These are phyloP conservation scores for Epizoanthus stellaris DNA, from an alignment of 92 coral and sea anemone species.

Conservation along the genomic window DNA sequence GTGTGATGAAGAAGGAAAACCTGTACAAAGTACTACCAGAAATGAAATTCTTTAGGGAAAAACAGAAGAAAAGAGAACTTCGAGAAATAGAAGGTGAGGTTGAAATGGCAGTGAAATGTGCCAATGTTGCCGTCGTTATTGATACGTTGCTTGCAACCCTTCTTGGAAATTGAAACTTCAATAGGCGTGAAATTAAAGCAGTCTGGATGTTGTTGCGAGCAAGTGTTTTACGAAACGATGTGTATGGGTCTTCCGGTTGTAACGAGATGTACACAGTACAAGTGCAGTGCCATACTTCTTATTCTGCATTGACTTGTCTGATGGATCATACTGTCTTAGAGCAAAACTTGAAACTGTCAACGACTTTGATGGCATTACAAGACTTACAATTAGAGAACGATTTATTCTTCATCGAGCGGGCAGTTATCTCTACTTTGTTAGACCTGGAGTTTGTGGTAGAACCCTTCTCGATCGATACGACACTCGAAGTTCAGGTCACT, in stretches of 20 bases:
- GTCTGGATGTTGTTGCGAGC: not conserved
- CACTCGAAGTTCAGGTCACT: not conserved
- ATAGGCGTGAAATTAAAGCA: not conserved
- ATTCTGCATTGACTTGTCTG: too few species aligned
- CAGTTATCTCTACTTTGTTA: not conserved
- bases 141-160: slow-evolving; percentile 6
- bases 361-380: too few species aligned
- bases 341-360: too few species aligned
- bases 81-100: not conserved
- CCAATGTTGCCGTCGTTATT: slow-evolving; percentile 1
- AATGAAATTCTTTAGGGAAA: not conserved
- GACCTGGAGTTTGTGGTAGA: slow-evolving; percentile 5
- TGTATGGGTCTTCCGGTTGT: not conserved
- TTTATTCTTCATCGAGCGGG: too few species aligned
- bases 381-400: too few species aligned
- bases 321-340: too few species aligned
- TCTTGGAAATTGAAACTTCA: not conserved
- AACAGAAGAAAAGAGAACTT: not conserved
- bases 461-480: slow-evolving; percentile 19
- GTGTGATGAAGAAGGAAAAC: not conserved
- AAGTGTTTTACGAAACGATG: not conserved
- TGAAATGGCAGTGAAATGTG: slow-evolving; percentile 6
- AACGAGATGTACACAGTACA: not conserved
- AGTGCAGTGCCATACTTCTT: not conserved
- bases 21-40: not conserved